Conservation (phyloP, 2,113 vertebrate genomes). For the Myocastor coypus region DNA sequence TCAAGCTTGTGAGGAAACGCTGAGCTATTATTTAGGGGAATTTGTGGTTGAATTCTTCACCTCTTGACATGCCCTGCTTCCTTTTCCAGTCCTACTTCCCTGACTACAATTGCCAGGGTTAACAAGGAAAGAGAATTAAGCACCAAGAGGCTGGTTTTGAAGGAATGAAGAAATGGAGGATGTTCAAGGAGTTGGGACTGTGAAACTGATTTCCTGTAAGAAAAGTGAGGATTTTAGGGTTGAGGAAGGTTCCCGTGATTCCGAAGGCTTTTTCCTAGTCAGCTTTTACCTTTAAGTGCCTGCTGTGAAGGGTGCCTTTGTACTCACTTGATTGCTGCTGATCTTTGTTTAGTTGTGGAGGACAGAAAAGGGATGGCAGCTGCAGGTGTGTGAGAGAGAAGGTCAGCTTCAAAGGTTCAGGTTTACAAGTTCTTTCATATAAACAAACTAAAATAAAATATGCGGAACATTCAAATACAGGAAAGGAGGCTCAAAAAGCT, state of each 20-base stretch:
- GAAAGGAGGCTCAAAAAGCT: neutral
- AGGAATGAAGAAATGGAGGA: slow-evolving; percentile 57
- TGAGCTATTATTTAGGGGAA: slow-evolving; percentile 73
- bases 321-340: neutral
- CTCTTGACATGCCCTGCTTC: slow-evolving; percentile 56
- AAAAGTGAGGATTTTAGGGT: neutral
- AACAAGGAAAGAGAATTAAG: slow-evolving; percentile 53
- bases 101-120: slow-evolving; percentile 54
- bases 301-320: neutral
- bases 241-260: neutral
- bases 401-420: neutral
- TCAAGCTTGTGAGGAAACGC: slow-evolving; percentile 65
- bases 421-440: neutral
- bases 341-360: neutral
- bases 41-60: slow-evolving; percentile 73
- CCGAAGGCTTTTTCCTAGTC: neutral
- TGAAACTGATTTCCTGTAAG: neutral
- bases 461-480: neutral
- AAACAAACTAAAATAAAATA: neutral
- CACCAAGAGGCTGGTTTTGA: slow-evolving; percentile 54
- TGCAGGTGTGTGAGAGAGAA: neutral
- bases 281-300: neutral
- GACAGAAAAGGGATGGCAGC: neutral
- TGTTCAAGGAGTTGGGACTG: neutral
- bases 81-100: slow-evolving; percentile 62